Percentiles rank a stretch among this genome's conserved stretches.
Conservation (phyloP, 2,888 invertebrate genomes). For the Osmoderma eremita region DNA sequence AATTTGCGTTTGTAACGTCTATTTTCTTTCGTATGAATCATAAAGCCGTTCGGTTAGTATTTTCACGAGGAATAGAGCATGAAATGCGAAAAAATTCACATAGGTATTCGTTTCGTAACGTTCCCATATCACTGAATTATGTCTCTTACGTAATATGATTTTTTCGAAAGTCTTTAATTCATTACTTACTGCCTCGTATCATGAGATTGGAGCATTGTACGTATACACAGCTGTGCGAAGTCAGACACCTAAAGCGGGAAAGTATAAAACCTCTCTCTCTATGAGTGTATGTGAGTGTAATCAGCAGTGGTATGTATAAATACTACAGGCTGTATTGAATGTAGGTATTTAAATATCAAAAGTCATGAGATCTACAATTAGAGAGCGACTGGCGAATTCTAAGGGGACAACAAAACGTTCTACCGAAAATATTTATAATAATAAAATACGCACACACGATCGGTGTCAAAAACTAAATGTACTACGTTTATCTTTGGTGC, state of each 20-base stretch:
- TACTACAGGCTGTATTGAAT: background rate
- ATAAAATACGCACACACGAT: no score
- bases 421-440: no score
- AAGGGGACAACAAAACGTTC: no score
- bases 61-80: background rate
- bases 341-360: slow-evolving; percentile 31
- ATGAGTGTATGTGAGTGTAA: background rate
- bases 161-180: slow-evolving; percentile 35
- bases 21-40: no score
- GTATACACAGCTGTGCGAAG: background rate
- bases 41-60: no score
- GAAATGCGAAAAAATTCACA: slow-evolving; percentile 20
- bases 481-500: no score
- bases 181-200: background rate
- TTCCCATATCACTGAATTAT: slow-evolving; percentile 29
- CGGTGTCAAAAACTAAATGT: no score
- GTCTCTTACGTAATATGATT: slow-evolving; percentile 22
- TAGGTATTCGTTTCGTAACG: slow-evolving; percentile 19
- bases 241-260: slow-evolving; percentile 3
- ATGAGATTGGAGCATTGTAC: slow-evolving; percentile 2
- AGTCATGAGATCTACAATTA: slow-evolving; percentile 15
- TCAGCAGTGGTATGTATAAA: background rate
- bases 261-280: slow-evolving; percentile 1
- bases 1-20: no score
- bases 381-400: no score